Conservation (phyloP, 2,113 vertebrate species). For the Syrrhaptes paradoxus region DNA sequence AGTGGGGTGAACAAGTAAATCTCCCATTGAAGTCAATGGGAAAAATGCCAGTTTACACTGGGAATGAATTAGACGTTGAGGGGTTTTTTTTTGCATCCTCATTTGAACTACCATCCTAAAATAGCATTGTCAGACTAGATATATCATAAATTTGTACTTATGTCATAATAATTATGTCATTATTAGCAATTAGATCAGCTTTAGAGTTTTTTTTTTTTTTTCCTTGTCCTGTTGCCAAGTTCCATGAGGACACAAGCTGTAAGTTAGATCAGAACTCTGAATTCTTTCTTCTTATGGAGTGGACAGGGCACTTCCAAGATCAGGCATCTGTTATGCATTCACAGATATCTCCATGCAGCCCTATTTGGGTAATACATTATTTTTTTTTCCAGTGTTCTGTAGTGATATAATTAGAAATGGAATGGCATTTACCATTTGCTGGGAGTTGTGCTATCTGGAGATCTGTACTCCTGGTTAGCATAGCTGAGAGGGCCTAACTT, state of each 20-base stretch:
- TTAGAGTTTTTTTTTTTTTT: neutral
- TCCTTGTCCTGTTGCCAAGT: neutral
- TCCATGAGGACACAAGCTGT: neutral
- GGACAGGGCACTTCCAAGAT: neutral
- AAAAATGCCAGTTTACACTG: neutral
- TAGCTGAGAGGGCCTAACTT: neutral
- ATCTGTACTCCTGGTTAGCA: neutral
- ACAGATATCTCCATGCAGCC: neutral
- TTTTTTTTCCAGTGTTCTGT: neutral
- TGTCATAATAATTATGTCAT: slow-evolving; percentile 5
- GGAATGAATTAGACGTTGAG: neutral
- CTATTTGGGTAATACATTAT: neutral
- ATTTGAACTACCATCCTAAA: neutral
- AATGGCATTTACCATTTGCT: neutral
- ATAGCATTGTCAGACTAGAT: neutral
- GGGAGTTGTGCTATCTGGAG: neutral
- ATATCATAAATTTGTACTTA: neutral
- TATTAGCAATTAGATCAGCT: slow-evolving; percentile 9
- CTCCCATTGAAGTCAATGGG: neutral
- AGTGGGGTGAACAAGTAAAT: neutral
- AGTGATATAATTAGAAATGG: neutral
- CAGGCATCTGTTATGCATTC: neutral
- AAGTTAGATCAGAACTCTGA: neutral
- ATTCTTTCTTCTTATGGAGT: neutral
- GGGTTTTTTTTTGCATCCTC: neutral